phyloP scores from a whole-genome alignment of 2,888 invertebrate genomes.

The Calameuta idolon region DNA sequence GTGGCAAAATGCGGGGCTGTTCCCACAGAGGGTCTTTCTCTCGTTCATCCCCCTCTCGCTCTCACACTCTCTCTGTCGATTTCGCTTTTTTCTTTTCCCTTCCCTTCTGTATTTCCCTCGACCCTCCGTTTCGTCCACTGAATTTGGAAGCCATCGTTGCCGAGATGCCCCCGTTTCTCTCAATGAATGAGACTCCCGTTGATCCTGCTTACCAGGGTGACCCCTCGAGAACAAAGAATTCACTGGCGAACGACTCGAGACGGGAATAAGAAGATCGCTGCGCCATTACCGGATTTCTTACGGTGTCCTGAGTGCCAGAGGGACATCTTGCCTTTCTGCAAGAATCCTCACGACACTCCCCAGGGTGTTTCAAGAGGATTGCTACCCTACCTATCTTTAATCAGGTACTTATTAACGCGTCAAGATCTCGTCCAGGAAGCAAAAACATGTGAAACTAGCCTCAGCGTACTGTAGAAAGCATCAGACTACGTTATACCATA shows the following conservation, averaged over 20 bases:
- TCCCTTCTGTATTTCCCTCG: constrained; percentile 16
- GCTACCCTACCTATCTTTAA: not conserved
- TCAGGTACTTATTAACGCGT: not conserved
- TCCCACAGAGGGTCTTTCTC: constrained; percentile 37
- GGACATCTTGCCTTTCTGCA: not conserved
- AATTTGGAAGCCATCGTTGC: not conserved
- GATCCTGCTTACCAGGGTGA: constrained; percentile 15
- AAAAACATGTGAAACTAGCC: not conserved
- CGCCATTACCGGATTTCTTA: not conserved
- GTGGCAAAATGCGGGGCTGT: constrained; percentile 44
- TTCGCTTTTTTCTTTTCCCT: not conserved
- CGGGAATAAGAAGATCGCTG: not conserved
- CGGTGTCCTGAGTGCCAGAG: not conserved
- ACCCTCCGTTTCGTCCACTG: constrained; percentile 13
- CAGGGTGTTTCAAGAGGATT: not conserved
- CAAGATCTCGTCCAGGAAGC: not conserved
- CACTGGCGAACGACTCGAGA: not conserved
- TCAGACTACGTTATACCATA: not conserved
- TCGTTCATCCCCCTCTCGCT: constrained; percentile 6
- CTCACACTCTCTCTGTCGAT: constrained; percentile 14
- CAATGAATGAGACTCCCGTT: constrained; percentile 20
- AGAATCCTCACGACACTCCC: not conserved
- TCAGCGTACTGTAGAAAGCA: not conserved
- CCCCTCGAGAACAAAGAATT: constrained; percentile 10
- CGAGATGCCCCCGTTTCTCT: constrained; percentile 4